Percentiles rank a stretch among this genome's conserved stretches.
These are phyloP conservation scores for Pilophorus perplexus DNA, from an alignment of 2,888 invertebrate species.

Conservation along the genomic window DNA sequence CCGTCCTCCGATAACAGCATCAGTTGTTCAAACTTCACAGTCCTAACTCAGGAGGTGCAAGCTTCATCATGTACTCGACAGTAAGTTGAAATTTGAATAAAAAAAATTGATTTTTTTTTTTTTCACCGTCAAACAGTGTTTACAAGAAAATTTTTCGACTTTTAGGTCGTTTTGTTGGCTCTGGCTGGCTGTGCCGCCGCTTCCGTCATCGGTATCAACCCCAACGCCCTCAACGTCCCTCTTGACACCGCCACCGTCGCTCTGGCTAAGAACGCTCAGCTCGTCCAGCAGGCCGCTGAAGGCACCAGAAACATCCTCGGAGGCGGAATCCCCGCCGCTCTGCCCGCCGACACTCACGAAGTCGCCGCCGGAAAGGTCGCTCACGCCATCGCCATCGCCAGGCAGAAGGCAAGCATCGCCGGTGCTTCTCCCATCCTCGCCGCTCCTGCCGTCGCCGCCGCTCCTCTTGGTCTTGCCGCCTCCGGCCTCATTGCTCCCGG, in stretches of 20 bases:
- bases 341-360: constrained; percentile 50
- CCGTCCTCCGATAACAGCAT: background rate
- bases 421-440: constrained; percentile 2
- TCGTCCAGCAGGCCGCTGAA: constrained; percentile 53
- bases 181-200: constrained; percentile 31
- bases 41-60: constrained; percentile 34
- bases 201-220: constrained; percentile 39
- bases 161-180: constrained; percentile 31
- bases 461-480: constrained; percentile 46
- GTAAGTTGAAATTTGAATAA: background rate
- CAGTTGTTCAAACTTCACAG: constrained; percentile 41
- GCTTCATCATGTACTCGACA: constrained; percentile 35
- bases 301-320: constrained; percentile 47
- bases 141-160: background rate
- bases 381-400: constrained; percentile 52
- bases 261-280: constrained; percentile 51
- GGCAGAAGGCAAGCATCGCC: constrained; percentile 45
- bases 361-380: constrained; percentile 51
- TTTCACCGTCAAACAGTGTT: background rate
- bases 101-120: background rate
- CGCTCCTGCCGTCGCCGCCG: constrained; percentile 5
- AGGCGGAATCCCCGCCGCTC: constrained; percentile 42
- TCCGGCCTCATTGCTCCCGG: background rate
- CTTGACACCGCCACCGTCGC: constrained; percentile 53
- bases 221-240: constrained; percentile 41